Percentiles rank a stretch among this genome's conserved stretches.
Conservation (phyloP, 1,140 invertebrate genomes). For the Pemphigus obesinymphae region DNA sequence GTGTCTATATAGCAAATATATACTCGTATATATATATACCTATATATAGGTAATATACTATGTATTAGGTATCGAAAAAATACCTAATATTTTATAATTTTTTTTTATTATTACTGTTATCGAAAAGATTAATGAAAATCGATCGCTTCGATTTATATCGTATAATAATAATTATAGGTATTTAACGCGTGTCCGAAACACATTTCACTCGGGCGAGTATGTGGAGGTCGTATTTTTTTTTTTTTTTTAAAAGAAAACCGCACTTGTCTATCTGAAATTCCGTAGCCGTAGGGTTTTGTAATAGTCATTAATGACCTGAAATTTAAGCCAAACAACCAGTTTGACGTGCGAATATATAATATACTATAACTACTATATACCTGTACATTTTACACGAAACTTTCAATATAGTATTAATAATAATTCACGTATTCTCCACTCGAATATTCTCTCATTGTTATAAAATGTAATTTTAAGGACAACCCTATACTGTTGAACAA, state of each 20-base stretch:
- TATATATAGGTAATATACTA: no score
- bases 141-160: not conserved
- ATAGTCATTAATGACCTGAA: no score
- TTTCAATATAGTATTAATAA: no score
- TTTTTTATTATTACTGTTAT: no score
- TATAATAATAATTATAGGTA: not conserved
- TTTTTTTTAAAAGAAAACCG: constrained; percentile 5
- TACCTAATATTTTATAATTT: no score
- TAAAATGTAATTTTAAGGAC: not conserved
- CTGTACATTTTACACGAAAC: not conserved
- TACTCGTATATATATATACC: not conserved
- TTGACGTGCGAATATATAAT: no score
- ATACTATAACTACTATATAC: not conserved
- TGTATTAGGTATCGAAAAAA: no score
- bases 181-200: not conserved
- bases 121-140: not conserved
- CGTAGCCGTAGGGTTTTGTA: not conserved
- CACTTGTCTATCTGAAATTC: not conserved
- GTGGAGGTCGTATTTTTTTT: not conserved
- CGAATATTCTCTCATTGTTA: no score
- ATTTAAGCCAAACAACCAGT: not conserved
- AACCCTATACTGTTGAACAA: not conserved
- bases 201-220: not conserved
- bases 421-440: no score
- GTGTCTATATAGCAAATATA: not conserved